Evolutionary conservation across 2,113 vertebrate genomes (phyloP).

Genomic region (Amphilophus citrinellus): DNA sequence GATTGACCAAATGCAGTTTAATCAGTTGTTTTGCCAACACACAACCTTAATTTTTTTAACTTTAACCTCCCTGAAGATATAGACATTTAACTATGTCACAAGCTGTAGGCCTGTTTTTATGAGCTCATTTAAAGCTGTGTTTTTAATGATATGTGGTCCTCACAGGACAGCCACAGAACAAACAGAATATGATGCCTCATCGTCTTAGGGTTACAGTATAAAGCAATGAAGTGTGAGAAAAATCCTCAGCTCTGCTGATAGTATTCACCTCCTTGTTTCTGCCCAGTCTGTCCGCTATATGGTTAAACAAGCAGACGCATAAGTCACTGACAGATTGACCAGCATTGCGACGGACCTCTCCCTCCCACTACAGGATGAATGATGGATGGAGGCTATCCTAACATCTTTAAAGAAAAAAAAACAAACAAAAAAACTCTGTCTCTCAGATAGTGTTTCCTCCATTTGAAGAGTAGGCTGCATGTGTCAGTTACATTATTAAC

Average conservation of each 20-base stretch:
- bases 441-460: conserved; percentile 5
- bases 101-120: not conserved
- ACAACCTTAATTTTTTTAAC: fast-evolving
- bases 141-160: not conserved
- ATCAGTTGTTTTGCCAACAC: not conserved
- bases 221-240: not conserved
- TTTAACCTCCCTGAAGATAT: not conserved
- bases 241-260: not conserved
- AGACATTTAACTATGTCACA: not conserved
- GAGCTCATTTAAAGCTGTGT: not conserved
- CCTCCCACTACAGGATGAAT: conserved; percentile 17
- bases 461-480: conserved; percentile 14
- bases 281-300: not conserved
- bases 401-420: not conserved
- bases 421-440: conserved; percentile 13
- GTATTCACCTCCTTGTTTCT: not conserved
- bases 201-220: not conserved
- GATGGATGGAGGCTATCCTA: conserved; percentile 23
- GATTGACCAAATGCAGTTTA: not conserved
- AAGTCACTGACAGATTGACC: conserved; percentile 40
- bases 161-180: not conserved
- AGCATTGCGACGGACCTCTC: conserved; percentile 23
- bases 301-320: conserved; percentile 27
- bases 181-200: not conserved
- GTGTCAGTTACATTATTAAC: conserved; percentile 33